phyloP scores from a whole-genome alignment of 1,140 invertebrate genomes.

The Bombyx mandarina region DNA sequence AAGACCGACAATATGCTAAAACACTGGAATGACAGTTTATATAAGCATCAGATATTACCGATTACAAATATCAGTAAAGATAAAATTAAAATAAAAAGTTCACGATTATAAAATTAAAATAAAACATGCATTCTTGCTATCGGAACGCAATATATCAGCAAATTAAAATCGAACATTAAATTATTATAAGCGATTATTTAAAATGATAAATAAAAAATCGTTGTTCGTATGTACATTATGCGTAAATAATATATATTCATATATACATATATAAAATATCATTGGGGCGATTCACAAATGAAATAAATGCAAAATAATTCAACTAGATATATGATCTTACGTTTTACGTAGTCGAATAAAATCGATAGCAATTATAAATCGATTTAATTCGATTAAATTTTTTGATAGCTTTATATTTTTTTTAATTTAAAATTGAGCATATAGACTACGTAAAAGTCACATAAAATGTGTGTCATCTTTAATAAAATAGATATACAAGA shows the following conservation, averaged over 20 bases:
- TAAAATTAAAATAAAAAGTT: conserved; percentile 3
- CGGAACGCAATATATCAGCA: conserved; percentile 37
- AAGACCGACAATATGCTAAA: conserved; percentile 52
- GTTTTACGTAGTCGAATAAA: not conserved
- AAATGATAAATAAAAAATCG: conserved; percentile 25
- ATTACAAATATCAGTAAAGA: conserved; percentile 3
- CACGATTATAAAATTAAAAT: conserved; percentile 27
- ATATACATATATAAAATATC: conserved; percentile 7
- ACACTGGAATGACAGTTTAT: conserved; percentile 58
- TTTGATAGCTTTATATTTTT: too few species aligned
- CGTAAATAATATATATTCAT: conserved; percentile 23
- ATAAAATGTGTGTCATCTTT: too few species aligned
- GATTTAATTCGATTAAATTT: too few species aligned
- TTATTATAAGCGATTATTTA: conserved; percentile 36
- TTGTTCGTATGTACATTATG: conserved; percentile 39
- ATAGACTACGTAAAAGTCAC: too few species aligned
- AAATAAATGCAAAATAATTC: conserved; percentile 44
- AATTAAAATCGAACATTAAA: conserved; percentile 35
- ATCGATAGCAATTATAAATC: not conserved
- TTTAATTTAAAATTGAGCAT: too few species aligned
- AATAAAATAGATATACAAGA: too few species aligned
- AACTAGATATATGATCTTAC: not conserved
- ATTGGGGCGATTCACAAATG: conserved; percentile 7
- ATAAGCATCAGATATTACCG: conserved; percentile 2
- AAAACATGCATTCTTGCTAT: conserved; percentile 37